A percentile compares a stretch with the other conserved stretches of the same genome.
phyloP scores from a whole-genome alignment of 2,888 invertebrate species.

The Heliconius sara region DNA sequence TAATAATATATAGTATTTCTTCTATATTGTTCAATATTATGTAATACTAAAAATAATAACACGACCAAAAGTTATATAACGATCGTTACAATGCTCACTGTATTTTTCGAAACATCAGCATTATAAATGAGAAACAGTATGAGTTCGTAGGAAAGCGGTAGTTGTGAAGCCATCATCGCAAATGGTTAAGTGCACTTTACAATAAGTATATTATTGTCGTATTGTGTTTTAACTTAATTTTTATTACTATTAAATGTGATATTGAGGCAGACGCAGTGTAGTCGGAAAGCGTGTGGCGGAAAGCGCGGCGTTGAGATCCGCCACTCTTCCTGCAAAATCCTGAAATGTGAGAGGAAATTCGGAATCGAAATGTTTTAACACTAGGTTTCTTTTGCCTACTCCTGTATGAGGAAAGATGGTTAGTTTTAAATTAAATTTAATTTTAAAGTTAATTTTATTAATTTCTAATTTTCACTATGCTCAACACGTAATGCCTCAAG shows the following conservation, averaged over 20 bases:
- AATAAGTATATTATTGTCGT: constrained; percentile 18
- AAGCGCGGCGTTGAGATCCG: background rate
- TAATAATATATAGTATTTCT: background rate
- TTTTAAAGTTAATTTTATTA: no score
- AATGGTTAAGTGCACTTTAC: constrained; percentile 27
- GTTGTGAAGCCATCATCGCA: constrained; percentile 24
- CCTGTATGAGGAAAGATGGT: no score
- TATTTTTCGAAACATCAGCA: constrained; percentile 28
- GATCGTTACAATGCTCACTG: constrained; percentile 7
- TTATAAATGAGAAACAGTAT: constrained; percentile 26
- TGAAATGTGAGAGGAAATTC: no score
- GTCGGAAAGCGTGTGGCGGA: no score
- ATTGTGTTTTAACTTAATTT: constrained; percentile 15
- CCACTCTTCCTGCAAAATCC: background rate
- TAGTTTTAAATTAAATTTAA: background rate
- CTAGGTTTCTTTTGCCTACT: no score
- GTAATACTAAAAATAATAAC: constrained; percentile 18
- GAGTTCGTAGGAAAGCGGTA: constrained; percentile 26
- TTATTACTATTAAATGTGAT: background rate
- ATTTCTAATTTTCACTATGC: background rate
- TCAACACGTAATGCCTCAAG: no score
- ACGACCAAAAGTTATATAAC: constrained; percentile 6
- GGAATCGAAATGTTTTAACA: no score
- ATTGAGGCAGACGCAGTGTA: background rate
- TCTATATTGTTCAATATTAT: background rate